Evolutionary conservation across 2,888 invertebrate genomes (phyloP).

Genomic region (Pardosa pseudoannulata): DNA sequence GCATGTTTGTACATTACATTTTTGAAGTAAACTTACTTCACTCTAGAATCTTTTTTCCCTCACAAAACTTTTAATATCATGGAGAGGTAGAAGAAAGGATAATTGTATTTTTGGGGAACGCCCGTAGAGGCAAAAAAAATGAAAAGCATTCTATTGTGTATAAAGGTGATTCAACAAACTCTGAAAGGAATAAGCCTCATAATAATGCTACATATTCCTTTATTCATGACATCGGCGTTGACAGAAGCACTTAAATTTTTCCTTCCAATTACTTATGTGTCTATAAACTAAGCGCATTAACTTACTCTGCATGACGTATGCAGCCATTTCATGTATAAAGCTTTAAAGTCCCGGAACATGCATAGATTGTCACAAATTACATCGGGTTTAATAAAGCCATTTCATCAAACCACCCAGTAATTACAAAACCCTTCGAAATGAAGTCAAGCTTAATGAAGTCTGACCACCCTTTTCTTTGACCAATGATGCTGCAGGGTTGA

Average conservation of each 20-base stretch:
- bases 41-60: no score
- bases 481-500: background rate
- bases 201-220: background rate
- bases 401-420: constrained; percentile 1
- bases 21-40: no score
- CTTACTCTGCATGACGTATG: background rate
- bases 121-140: no score
- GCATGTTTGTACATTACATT: no score
- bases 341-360: background rate
- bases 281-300: background rate
- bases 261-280: constrained; percentile 1
- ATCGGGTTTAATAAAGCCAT: background rate
- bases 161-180: background rate
- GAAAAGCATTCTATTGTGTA: background rate
- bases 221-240: background rate
- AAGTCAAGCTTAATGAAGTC: constrained; percentile 11
- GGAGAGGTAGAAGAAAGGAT: no score
- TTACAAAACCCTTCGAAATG: constrained; percentile 7
- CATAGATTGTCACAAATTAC: background rate
- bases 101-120: no score
- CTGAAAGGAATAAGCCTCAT: background rate
- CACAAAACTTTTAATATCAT: no score
- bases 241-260: constrained; percentile 7
- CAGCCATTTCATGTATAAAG: background rate
- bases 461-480: background rate